These are phyloP conservation scores for Oedothorax gibbosus DNA, from an alignment of 1,140 invertebrate species.

Conservation along the genomic window DNA sequence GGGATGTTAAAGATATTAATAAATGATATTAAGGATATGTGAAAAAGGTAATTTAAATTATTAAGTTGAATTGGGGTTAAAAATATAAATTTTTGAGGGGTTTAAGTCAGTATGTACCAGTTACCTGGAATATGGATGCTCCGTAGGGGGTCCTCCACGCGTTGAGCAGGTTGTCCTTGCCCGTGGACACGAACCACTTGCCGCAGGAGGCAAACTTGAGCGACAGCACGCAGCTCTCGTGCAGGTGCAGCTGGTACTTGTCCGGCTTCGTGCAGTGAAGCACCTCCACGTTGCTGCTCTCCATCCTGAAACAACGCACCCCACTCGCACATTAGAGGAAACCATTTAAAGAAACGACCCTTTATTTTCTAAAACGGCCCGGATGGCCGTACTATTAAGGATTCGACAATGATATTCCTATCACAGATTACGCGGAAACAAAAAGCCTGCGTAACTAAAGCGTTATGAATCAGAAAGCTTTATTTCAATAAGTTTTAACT, in stretches of 20 bases:
- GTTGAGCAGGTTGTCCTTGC: conserved; percentile 98
- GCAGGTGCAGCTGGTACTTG: conserved; percentile 97
- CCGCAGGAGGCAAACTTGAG: conserved; percentile 95
- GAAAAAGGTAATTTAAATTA: no score
- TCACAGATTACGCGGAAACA: no score
- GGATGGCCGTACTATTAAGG: no score
- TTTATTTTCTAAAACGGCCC: background rate
- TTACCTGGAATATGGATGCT: conserved; percentile 97
- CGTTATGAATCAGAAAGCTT: background rate
- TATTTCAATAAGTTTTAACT: background rate
- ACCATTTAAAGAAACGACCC: background rate
- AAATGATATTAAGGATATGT: no score
- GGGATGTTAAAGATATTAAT: no score
- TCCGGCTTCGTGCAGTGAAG: conserved; percentile 94
- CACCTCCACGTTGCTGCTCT: conserved; percentile 97
- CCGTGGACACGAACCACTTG: conserved; percentile 99
- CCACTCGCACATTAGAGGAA: background rate
- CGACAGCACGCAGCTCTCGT: conserved; percentile 98
- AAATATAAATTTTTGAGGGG: no score
- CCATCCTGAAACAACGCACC: conserved; percentile 76
- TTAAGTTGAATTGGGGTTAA: no score
- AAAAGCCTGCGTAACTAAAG: background rate
- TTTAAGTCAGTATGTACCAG: no score
- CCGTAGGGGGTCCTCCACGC: conserved; percentile 99
- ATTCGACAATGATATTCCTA: no score